Percentiles rank a stretch among this genome's conserved stretches.
Evolutionary conservation across 2,888 invertebrate genomes (phyloP).

Genomic region (Antitype chi): DNA sequence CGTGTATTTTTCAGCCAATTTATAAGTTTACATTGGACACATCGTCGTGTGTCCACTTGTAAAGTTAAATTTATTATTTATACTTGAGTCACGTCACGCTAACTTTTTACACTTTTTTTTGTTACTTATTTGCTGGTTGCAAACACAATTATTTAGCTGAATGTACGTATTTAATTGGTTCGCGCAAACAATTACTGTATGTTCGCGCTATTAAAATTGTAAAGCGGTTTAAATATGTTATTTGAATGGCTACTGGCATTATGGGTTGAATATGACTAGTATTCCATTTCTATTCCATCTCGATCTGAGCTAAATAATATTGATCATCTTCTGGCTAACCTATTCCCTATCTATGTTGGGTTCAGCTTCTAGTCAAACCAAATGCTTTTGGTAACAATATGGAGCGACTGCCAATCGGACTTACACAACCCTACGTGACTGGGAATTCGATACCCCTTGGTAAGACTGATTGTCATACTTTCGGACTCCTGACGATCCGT

Average conservation of each 20-base stretch:
- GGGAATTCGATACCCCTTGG: no score
- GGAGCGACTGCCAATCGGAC: no score
- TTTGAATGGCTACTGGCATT: conserved; percentile 4
- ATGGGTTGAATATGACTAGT: not conserved
- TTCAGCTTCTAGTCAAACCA: no score
- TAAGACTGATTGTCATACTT: no score
- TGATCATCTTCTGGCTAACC: not conserved
- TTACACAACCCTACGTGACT: no score
- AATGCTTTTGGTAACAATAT: no score
- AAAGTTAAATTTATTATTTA: conserved; percentile 62
- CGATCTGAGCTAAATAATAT: not conserved
- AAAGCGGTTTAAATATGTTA: conserved; percentile 3
- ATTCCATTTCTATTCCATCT: not conserved
- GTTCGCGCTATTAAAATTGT: conserved; percentile 49
- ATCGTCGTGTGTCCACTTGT: conserved; percentile 53
- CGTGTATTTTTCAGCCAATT: conserved; percentile 77
- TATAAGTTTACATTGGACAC: conserved; percentile 73
- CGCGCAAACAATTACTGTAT: conserved; percentile 43
- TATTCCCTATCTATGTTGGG: no score
- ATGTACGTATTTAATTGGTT: conserved; percentile 63
- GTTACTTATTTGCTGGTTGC: conserved; percentile 50
- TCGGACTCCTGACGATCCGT: no score
- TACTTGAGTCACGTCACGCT: conserved; percentile 54
- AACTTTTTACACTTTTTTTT: conserved; percentile 58
- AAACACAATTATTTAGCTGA: conserved; percentile 63